These are phyloP conservation scores for Squalus acanthias DNA, from an alignment of 2,797 vertebrate species.

Conservation along the genomic window DNA sequence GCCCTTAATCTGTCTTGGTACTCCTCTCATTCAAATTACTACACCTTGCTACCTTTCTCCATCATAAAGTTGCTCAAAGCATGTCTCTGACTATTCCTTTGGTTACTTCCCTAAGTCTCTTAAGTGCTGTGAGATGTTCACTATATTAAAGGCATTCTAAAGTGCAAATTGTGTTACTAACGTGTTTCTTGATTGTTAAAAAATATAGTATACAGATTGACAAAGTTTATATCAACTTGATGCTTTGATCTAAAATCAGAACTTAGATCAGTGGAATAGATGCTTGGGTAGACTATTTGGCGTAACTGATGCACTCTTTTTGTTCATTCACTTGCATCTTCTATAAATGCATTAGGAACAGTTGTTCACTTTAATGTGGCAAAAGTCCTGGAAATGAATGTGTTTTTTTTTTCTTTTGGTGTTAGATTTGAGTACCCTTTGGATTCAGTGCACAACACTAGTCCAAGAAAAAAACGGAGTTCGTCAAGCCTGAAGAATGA, in stretches of 20 bases:
- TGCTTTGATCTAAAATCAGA: neutral
- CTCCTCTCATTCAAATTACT: neutral
- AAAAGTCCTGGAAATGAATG: neutral
- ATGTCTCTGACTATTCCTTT: neutral
- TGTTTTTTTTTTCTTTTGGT: neutral
- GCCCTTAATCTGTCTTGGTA: neutral
- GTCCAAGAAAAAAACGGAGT: slow-evolving; percentile 60
- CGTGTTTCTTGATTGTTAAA: neutral
- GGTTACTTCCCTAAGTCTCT: neutral
- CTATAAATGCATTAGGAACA: neutral
- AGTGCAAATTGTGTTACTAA: neutral
- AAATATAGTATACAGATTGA: too few species aligned
- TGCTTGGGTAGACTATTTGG: neutral
- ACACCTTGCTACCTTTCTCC: neutral
- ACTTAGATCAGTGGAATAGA: neutral
- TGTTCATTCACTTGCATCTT: neutral
- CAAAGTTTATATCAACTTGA: neutral
- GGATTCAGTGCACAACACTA: slow-evolving; percentile 46
- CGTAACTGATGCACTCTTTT: neutral
- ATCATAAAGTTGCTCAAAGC: neutral
- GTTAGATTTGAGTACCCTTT: slow-evolving; percentile 70
- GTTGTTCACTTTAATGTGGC: neutral
- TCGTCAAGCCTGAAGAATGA: slow-evolving; percentile 60
- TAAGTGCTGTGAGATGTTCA: neutral
- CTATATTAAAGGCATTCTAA: neutral